Evolutionary conservation across 2,888 invertebrate genomes (phyloP).

Genomic region (Frankliniella intonsa): DNA sequence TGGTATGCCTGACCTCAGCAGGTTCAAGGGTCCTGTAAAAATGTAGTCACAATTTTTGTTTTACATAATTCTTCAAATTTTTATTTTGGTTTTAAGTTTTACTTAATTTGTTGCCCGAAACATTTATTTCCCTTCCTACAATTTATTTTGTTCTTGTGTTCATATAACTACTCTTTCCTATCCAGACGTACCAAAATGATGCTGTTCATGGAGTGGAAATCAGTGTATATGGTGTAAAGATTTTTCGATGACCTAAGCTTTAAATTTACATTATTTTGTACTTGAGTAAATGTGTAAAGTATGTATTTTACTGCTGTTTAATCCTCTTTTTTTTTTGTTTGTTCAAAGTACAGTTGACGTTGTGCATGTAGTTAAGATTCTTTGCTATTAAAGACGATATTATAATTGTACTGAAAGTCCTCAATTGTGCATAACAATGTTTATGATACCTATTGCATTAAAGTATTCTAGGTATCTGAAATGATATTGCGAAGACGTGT

Average conservation of each 20-base stretch:
- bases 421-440: slow-evolving; percentile 25
- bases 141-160: slow-evolving; percentile 17
- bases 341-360: slow-evolving; percentile 26
- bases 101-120: neutral
- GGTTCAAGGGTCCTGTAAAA: neutral
- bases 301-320: slow-evolving; percentile 27
- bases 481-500: neutral
- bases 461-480: slow-evolving; percentile 17
- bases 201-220: slow-evolving; percentile 8
- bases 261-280: slow-evolving; percentile 27
- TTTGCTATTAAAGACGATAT: slow-evolving; percentile 25
- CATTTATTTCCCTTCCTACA: neutral
- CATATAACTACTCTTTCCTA: slow-evolving; percentile 27
- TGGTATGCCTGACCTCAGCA: neutral
- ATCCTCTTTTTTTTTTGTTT: slow-evolving; percentile 4
- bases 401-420: slow-evolving; percentile 25
- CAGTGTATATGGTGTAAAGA: slow-evolving; percentile 22
- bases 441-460: slow-evolving; percentile 27
- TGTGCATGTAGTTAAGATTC: slow-evolving; percentile 26
- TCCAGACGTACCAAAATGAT: slow-evolving; percentile 13
- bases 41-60: slow-evolving; percentile 16
- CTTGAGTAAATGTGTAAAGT: slow-evolving; percentile 25
- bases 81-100: neutral
- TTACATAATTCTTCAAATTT: neutral
- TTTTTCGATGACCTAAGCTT: slow-evolving; percentile 22